Evolutionary conservation across 1,140 invertebrate genomes (phyloP).

Genomic region (Hirudo medicinalis): DNA sequence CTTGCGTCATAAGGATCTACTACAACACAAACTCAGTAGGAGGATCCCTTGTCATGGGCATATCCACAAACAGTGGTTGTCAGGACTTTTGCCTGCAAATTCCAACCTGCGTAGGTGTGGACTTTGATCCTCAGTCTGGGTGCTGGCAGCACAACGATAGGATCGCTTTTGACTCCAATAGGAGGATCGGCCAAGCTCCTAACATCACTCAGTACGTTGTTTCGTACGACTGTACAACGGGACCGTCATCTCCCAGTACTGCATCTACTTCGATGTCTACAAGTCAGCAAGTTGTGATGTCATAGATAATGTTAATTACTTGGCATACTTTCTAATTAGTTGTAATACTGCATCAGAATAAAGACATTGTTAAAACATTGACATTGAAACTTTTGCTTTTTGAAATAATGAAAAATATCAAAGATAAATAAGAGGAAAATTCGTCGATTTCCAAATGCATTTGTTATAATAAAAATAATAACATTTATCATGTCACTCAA

Average conservation of each 20-base stretch:
- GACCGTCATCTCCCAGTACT: neutral
- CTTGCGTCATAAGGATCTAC: neutral
- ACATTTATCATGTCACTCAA: no score
- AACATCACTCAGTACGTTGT: neutral
- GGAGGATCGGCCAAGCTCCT: neutral
- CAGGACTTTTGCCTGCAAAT: neutral
- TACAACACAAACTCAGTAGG: conserved; percentile 8
- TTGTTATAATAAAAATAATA: no score
- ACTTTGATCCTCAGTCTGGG: neutral
- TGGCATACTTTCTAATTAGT: no score
- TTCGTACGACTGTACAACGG: neutral
- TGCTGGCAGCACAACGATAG: neutral
- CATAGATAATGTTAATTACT: no score
- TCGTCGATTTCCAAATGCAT: no score
- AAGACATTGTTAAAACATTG: no score
- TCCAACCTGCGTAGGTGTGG: neutral
- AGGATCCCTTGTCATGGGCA: neutral
- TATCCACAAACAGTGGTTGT: neutral
- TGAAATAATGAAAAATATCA: no score
- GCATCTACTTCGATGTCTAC: neutral
- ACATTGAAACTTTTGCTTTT: no score
- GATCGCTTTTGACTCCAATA: neutral
- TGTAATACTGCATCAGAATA: no score
- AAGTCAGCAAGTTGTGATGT: neutral
- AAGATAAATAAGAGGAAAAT: no score